Percentiles rank a stretch among this genome's conserved stretches.
phyloP scores from a whole-genome alignment of 2,888 invertebrate genomes.

The Microctonus brassicae region DNA sequence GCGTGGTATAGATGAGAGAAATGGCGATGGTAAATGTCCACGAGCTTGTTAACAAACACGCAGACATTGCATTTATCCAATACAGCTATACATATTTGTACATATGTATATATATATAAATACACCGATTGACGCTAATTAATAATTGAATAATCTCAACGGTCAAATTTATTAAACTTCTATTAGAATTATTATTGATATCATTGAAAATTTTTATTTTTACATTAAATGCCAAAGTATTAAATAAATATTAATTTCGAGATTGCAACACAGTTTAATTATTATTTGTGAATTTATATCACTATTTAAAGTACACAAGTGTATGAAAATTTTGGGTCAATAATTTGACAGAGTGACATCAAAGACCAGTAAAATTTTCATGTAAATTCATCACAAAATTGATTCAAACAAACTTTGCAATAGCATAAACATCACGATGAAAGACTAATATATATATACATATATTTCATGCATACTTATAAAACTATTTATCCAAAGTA shows the following conservation, averaged over 20 bases:
- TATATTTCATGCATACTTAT: background rate
- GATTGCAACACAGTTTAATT: too few relatives aligned
- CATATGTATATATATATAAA: too few relatives aligned
- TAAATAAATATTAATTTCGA: too few relatives aligned
- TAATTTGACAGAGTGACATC: background rate
- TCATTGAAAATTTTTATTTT: too few relatives aligned
- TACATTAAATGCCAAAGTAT: too few relatives aligned
- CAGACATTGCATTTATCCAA: constrained; percentile 32
- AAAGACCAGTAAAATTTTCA: background rate
- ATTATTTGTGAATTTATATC: too few relatives aligned
- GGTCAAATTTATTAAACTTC: constrained; percentile 37
- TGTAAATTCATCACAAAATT: too few relatives aligned
- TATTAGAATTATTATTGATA: too few relatives aligned
- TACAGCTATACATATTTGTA: background rate
- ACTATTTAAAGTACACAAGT: too few relatives aligned
- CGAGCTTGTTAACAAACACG: constrained; percentile 31
- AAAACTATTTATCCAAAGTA: background rate
- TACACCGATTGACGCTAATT: constrained; percentile 34
- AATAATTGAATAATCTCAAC: constrained; percentile 41
- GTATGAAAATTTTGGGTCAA: background rate
- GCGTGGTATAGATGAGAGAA: constrained; percentile 8
- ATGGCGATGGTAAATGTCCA: constrained; percentile 23
- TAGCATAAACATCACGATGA: too few relatives aligned
- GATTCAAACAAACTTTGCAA: background rate
- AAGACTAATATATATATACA: too few relatives aligned